Evolutionary conservation across 2,113 vertebrate species (phyloP).

Genomic region (Ochotona princeps): DNA sequence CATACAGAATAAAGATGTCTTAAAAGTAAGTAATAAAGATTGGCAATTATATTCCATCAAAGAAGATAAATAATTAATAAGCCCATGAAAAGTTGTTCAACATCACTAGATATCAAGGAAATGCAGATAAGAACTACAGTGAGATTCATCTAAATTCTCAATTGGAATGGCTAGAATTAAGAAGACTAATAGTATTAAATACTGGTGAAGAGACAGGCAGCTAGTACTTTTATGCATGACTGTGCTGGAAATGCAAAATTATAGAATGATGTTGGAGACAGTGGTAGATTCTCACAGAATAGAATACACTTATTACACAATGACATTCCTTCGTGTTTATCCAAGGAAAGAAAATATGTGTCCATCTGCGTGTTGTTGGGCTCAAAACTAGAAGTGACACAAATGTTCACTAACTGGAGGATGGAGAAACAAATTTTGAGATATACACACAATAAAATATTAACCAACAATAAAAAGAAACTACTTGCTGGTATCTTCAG

Average conservation of each 20-base stretch:
- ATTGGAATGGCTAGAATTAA: background rate
- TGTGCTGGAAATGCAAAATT: background rate
- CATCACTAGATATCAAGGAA: background rate
- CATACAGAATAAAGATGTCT: background rate
- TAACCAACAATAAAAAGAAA: background rate
- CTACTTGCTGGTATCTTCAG: background rate
- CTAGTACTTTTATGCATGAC: background rate
- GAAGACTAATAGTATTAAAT: background rate
- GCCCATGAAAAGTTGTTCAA: no score
- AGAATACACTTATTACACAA: background rate
- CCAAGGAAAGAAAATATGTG: background rate
- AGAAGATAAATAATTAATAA: background rate
- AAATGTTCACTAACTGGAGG: background rate
- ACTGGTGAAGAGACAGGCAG: background rate
- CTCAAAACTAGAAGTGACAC: background rate
- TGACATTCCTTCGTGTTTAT: background rate
- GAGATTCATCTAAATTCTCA: background rate
- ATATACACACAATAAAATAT: background rate
- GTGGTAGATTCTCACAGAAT: background rate
- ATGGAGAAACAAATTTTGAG: background rate
- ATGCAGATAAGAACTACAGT: background rate
- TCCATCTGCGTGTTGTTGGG: background rate
- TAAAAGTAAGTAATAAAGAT: background rate
- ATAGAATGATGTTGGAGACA: background rate
- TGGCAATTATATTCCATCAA: background rate